Percentiles rank a stretch among this genome's conserved stretches.
These are phyloP conservation scores for Patella ulyssiponensis DNA, from an alignment of 2,888 invertebrate genomes.

Conservation along the genomic window DNA sequence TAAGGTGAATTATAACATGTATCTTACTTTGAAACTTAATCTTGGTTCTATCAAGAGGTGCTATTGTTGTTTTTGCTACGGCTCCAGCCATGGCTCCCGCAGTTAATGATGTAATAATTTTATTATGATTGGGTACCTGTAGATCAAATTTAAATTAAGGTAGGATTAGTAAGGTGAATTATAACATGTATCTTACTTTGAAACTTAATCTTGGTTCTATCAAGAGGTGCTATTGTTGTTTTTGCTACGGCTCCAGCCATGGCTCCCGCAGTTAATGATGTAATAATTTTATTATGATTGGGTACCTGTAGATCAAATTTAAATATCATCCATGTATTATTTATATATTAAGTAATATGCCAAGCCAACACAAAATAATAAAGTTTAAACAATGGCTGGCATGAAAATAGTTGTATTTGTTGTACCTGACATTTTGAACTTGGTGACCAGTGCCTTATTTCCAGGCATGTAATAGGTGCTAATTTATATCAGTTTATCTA, in stretches of 20 bases:
- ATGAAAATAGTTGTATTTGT: background rate
- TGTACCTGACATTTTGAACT: background rate
- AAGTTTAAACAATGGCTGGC: no score
- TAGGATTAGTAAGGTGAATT: background rate
- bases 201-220: conserved; percentile 98
- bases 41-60: conserved; percentile 97
- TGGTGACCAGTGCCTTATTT: no score
- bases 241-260: conserved; percentile 94
- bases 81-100: conserved; percentile 96
- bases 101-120: conserved; percentile 81
- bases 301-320: conserved; percentile 55
- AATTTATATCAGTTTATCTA: no score
- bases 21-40: conserved; percentile 90
- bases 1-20: conserved; percentile 1
- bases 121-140: conserved; percentile 66
- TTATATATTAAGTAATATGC: background rate
- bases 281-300: conserved; percentile 73
- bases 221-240: conserved; percentile 95
- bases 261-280: conserved; percentile 92
- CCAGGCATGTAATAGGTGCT: no score
- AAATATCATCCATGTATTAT: background rate
- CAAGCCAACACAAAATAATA: background rate
- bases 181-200: conserved; percentile 76
- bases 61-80: conserved; percentile 93
- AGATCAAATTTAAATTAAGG: conserved; percentile 17